Evolutionary conservation across 1,140 invertebrate species (phyloP).

Genomic region (Calliphora vicina): DNA sequence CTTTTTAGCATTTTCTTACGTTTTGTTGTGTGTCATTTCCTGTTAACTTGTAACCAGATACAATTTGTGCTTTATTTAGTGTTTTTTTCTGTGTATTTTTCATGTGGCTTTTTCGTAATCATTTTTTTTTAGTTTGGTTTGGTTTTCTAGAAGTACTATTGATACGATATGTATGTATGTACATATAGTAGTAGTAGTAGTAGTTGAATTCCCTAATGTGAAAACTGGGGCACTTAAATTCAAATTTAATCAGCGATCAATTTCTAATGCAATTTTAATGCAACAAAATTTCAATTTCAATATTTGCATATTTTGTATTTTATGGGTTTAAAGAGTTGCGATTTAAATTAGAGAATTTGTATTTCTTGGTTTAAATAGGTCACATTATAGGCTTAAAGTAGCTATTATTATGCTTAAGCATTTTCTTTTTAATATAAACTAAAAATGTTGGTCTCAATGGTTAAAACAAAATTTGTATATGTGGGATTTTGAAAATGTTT

Average conservation of each 20-base stretch:
- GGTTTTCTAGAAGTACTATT: neutral
- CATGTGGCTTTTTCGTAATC: neutral
- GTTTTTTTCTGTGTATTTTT: neutral
- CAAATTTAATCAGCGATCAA: neutral
- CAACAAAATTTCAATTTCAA: neutral
- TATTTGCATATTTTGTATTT: no score
- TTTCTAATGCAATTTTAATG: neutral
- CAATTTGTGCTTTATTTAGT: neutral
- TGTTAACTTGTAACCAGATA: conserved; percentile 8
- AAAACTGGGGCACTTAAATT: neutral
- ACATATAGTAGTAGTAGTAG: neutral
- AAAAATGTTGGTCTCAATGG: no score
- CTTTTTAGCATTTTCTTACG: neutral
- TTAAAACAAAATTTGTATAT: no score
- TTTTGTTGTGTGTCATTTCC: neutral
- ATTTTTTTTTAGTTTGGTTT: neutral
- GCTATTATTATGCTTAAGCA: no score
- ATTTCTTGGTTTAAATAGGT: no score
- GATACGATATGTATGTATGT: no score
- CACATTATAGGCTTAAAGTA: no score
- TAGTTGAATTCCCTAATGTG: neutral
- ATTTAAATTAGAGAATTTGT: neutral
- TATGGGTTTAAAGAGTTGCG: neutral
- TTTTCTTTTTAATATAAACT: no score
- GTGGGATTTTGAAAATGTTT: no score